phyloP scores from a whole-genome alignment of 2,888 invertebrate genomes.

The Hyppa rectilinea region DNA sequence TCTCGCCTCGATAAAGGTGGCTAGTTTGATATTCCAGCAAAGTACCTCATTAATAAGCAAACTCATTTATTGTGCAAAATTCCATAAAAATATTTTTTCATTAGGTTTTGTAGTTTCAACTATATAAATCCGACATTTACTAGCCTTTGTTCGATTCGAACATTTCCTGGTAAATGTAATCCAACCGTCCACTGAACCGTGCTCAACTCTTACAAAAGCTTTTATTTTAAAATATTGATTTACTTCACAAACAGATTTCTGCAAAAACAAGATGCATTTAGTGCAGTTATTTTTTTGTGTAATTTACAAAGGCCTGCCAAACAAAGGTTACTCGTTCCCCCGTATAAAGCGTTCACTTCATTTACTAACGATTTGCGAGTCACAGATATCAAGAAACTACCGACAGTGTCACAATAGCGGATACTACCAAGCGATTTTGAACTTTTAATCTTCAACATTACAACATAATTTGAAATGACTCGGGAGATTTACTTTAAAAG shows the following conservation, averaged over 20 bases:
- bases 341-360: neutral
- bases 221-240: neutral
- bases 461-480: neutral
- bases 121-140: neutral
- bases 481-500: neutral
- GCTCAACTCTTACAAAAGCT: neutral
- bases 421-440: neutral
- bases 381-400: neutral
- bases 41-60: neutral
- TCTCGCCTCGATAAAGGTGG: neutral
- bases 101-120: neutral
- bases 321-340: neutral
- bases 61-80: no score
- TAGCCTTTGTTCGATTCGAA: neutral
- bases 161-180: neutral
- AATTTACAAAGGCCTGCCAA: neutral
- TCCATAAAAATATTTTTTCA: no score
- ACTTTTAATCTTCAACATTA: neutral
- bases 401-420: neutral
- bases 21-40: neutral
- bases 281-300: neutral
- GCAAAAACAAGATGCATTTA: no score
- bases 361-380: neutral
- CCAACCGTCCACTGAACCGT: no score
- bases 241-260: neutral